Evolutionary conservation across 2,797 vertebrate genomes (phyloP).

Genomic region (Acrossocheilus fasciatus): DNA sequence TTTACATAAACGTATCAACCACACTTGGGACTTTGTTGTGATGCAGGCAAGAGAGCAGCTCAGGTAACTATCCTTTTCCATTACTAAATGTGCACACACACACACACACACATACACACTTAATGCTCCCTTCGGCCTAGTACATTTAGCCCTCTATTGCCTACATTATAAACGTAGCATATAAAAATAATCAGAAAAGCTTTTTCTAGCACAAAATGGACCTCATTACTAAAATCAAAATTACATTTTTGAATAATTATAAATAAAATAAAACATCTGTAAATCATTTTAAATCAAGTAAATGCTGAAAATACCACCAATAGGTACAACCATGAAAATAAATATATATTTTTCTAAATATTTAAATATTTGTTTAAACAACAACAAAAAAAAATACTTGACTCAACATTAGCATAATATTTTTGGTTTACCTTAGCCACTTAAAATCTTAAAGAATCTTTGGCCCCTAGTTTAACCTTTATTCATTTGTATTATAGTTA

Average conservation of each 20-base stretch:
- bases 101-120: neutral
- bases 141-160: neutral
- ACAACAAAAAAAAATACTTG: neutral
- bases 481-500: neutral
- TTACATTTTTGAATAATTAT: too few species aligned
- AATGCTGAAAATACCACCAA: neutral
- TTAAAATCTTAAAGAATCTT: neutral
- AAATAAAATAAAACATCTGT: neutral
- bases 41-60: constrained; percentile 96
- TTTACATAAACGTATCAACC: constrained; percentile 91
- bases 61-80: constrained; percentile 75
- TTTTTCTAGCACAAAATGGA: neutral
- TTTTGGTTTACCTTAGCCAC: neutral
- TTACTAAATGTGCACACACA: constrained; percentile 21
- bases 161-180: neutral
- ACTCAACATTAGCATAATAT: too few species aligned
- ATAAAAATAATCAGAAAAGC: neutral
- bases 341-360: neutral
- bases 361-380: neutral
- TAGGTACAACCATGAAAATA: neutral
- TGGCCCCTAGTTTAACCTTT: neutral
- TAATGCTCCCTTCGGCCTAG: neutral
- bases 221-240: neutral
- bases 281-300: neutral
- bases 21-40: constrained; percentile 95